phyloP scores from a whole-genome alignment of 1,140 invertebrate species.

The Lepidurus arcticus region DNA sequence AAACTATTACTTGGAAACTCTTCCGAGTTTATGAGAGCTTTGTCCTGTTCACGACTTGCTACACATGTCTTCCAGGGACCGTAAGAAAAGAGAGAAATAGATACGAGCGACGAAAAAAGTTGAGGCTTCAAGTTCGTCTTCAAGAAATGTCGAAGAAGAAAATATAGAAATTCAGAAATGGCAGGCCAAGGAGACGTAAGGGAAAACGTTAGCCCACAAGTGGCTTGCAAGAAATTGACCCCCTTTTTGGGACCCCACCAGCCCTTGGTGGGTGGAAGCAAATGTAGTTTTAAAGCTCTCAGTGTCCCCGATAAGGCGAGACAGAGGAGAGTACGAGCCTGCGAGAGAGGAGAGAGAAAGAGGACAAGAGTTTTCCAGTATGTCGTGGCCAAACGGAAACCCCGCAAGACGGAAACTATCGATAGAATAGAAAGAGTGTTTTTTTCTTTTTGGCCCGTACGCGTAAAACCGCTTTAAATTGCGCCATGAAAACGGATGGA shows the following conservation, averaged over 20 bases:
- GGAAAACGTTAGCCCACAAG: neutral
- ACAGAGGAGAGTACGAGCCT: neutral
- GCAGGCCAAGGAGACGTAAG: neutral
- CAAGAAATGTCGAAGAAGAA: neutral
- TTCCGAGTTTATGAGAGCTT: too few species aligned
- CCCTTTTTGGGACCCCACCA: neutral
- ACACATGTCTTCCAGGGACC: too few species aligned
- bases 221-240: neutral
- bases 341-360: neutral
- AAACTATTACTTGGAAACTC: too few species aligned
- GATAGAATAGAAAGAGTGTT: neutral
- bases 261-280: neutral
- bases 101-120: too few species aligned
- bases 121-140: too few species aligned
- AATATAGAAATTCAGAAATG: neutral
- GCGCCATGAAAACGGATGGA: neutral
- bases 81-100: too few species aligned
- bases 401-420: too few species aligned
- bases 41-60: too few species aligned
- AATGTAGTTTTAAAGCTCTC: neutral
- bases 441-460: neutral
- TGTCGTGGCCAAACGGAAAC: too few species aligned
- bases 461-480: slow-evolving; percentile 7
- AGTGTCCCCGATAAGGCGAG: neutral
- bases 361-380: neutral